Percentiles rank a stretch among this genome's conserved stretches.
Evolutionary conservation across 2,888 invertebrate genomes (phyloP).

Genomic region (Dolichomitus sp.): DNA sequence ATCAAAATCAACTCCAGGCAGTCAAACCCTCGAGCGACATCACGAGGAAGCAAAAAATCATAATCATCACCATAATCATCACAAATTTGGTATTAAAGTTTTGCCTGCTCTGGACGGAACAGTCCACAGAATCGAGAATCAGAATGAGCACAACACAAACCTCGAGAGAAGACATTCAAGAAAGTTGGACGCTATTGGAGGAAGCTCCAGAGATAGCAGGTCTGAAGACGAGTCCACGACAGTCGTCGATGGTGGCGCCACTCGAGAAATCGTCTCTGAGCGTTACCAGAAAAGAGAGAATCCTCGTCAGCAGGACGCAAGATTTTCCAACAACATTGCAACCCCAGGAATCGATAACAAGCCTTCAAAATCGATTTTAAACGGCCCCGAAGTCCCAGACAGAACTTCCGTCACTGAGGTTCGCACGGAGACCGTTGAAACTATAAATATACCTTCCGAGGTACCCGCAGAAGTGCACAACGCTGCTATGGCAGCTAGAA

Average conservation of each 20-base stretch:
- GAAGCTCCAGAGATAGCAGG: neutral
- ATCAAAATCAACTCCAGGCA: conserved; percentile 79
- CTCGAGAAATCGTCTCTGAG: conserved; percentile 37
- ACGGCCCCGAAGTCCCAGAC: conserved; percentile 73
- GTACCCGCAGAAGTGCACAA: conserved; percentile 91
- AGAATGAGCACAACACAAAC: conserved; percentile 85
- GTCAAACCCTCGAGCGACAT: conserved; percentile 77
- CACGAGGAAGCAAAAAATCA: conserved; percentile 87
- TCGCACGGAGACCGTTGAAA: conserved; percentile 89
- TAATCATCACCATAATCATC: conserved; percentile 85
- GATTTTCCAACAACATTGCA: conserved; percentile 71
- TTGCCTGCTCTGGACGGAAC: conserved; percentile 85
- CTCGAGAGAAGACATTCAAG: conserved; percentile 83
- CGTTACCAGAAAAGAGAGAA: conserved; percentile 68
- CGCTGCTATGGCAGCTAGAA: conserved; percentile 91
- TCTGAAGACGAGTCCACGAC: neutral
- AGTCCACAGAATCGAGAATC: conserved; percentile 83
- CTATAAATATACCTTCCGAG: conserved; percentile 88
- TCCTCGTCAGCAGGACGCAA: conserved; percentile 74
- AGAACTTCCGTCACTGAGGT: conserved; percentile 86
- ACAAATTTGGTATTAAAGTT: conserved; percentile 91
- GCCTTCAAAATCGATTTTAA: conserved; percentile 6
- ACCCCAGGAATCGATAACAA: conserved; percentile 42
- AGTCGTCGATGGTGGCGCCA: conserved; percentile 1
- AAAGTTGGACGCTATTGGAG: conserved; percentile 67